A percentile compares a stretch with the other conserved stretches of the same genome.
These are phyloP conservation scores for Cepaea nemoralis DNA, from an alignment of 1,140 invertebrate species.

Conservation along the genomic window DNA sequence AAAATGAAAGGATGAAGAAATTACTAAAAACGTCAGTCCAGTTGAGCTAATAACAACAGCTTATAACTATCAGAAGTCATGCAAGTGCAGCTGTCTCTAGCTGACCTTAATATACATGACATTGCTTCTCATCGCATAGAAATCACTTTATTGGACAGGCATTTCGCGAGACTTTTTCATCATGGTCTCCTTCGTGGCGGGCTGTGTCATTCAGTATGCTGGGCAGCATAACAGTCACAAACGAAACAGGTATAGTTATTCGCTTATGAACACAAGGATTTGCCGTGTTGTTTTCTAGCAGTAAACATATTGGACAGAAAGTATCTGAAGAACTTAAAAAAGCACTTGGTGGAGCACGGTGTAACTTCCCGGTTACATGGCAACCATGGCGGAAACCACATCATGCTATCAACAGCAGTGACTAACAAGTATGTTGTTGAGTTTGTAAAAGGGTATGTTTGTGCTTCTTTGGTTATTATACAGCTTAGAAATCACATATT, in stretches of 20 bases:
- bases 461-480: too few species aligned
- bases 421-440: constrained; percentile 17
- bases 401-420: constrained; percentile 17
- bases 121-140: constrained; percentile 21
- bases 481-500: too few species aligned
- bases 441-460: constrained; percentile 21
- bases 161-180: constrained; percentile 2
- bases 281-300: constrained; percentile 15
- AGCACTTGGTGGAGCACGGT: constrained; percentile 10
- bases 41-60: constrained; percentile 25
- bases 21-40: constrained; percentile 10
- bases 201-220: background rate
- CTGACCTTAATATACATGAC: constrained; percentile 7
- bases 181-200: constrained; percentile 14
- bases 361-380: constrained; percentile 20
- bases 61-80: constrained; percentile 19
- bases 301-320: constrained; percentile 18
- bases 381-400: constrained; percentile 21
- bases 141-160: constrained; percentile 8
- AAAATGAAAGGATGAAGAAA: constrained; percentile 4
- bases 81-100: background rate
- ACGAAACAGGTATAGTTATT: constrained; percentile 16
- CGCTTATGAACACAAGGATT: constrained; percentile 17
- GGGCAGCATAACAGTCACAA: background rate
- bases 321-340: constrained; percentile 32